These are phyloP conservation scores for Myiotriccus ornatus DNA, from an alignment of 2,797 vertebrate genomes.

Conservation along the genomic window DNA sequence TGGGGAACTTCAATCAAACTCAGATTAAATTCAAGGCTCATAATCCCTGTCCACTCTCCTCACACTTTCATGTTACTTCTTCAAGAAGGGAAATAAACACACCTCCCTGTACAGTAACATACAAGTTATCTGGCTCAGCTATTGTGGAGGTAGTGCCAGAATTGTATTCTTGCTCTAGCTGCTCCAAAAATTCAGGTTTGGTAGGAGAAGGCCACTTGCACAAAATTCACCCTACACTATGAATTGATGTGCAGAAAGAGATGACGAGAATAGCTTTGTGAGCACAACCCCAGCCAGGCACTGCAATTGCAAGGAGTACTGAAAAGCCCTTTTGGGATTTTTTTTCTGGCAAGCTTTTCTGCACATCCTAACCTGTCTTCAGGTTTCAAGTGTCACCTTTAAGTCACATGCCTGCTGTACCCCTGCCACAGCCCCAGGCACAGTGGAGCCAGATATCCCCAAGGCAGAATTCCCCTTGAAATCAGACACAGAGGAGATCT, in stretches of 20 bases:
- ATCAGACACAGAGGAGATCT: background rate
- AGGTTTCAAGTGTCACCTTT: background rate
- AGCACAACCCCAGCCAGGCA: background rate
- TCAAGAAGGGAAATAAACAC: background rate
- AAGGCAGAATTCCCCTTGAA: background rate
- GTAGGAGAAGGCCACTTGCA: background rate
- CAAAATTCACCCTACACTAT: background rate
- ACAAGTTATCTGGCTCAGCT: background rate
- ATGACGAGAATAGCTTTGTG: rapidly evolving
- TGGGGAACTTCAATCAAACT: background rate
- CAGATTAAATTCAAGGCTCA: background rate
- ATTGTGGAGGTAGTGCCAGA: background rate
- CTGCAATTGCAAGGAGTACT: rapidly evolving
- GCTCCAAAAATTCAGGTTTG: background rate
- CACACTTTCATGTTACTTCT: background rate
- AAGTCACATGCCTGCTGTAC: background rate
- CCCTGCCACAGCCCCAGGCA: background rate
- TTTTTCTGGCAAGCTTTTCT: background rate
- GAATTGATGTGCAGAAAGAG: background rate
- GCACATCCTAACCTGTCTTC: background rate
- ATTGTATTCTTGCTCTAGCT: background rate
- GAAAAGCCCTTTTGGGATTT: background rate
- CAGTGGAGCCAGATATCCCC: rapidly evolving
- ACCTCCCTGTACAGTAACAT: background rate
- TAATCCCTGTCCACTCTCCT: background rate